Conservation (phyloP, 2,113 vertebrate genomes). For the Entelurus aequoreus region DNA sequence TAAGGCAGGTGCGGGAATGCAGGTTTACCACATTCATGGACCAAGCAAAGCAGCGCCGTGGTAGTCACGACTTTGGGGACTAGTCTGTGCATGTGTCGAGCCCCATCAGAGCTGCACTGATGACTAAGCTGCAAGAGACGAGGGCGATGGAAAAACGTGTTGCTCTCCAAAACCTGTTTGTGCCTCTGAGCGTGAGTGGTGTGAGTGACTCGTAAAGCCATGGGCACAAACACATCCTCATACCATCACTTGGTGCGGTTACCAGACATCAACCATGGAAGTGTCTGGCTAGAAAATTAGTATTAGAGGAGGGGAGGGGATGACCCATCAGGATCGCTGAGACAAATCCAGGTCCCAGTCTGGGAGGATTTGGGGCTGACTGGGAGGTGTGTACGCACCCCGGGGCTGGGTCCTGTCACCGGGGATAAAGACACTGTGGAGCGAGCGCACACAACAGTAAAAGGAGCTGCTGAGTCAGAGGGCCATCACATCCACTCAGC, state of each 20-base stretch:
- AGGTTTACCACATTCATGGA: conserved; percentile 54
- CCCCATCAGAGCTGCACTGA: conserved; percentile 39
- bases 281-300: background rate
- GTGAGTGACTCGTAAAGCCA: background rate
- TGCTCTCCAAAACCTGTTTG: conserved; percentile 6
- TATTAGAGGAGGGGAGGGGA: conserved; percentile 11
- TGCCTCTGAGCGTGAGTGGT: background rate
- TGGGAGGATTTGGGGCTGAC: conserved; percentile 32
- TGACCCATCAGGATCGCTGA: conserved; percentile 30
- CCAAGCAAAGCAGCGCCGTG: conserved; percentile 18
- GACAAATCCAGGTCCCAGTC: conserved; percentile 35
- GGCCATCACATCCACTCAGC: conserved; percentile 50
- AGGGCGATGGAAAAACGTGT: background rate
- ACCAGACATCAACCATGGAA: background rate
- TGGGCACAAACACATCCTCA: background rate
- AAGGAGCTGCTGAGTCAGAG: conserved; percentile 62
- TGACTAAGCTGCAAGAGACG: conserved; percentile 35
- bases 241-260: background rate
- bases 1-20: conserved; percentile 56
- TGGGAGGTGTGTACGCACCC: conserved; percentile 32
- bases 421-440: conserved; percentile 54
- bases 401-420: conserved; percentile 53
- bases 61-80: conserved; percentile 28
- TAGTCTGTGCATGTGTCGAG: conserved; percentile 54
- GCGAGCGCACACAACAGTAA: conserved; percentile 57